These are phyloP conservation scores for Noturus placidus DNA, from an alignment of 2,113 vertebrate species.

Conservation along the genomic window DNA sequence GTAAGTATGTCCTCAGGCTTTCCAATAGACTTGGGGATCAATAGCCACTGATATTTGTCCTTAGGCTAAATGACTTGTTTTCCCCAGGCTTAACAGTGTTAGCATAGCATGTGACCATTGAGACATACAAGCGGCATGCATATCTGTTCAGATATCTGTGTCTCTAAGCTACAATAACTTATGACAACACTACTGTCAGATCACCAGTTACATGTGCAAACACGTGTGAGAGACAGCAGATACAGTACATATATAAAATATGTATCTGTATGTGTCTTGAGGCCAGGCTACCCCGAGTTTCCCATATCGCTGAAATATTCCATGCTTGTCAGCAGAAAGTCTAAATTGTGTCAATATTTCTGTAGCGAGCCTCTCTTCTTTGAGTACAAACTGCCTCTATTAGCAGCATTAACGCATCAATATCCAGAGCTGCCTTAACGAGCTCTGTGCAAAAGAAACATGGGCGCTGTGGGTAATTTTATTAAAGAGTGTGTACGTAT, in stretches of 20 bases:
- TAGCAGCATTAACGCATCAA: constrained; percentile 25
- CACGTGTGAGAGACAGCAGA: not conserved
- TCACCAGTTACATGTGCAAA: not conserved
- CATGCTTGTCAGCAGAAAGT: constrained; percentile 13
- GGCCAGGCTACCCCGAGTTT: not conserved
- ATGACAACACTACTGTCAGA: not conserved
- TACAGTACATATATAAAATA: not conserved
- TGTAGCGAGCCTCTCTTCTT: not conserved
- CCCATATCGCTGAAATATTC: not conserved
- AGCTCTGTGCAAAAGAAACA: constrained; percentile 18
- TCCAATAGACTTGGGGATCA: not conserved
- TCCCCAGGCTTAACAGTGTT: not conserved
- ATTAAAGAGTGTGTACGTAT: not conserved
- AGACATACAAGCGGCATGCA: not conserved
- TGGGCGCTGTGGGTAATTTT: constrained; percentile 17
- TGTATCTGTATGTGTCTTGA: not conserved
- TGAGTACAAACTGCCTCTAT: constrained; percentile 20
- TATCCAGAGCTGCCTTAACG: constrained; percentile 26
- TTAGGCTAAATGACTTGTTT: not conserved
- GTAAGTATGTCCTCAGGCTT: not conserved
- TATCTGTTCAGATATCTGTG: not conserved
- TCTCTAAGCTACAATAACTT: not conserved
- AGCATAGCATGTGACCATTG: not conserved
- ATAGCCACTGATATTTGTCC: not conserved
- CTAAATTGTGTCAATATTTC: constrained; percentile 3